phyloP scores from a whole-genome alignment of 2,888 invertebrate species.

The Acronicta psi region DNA sequence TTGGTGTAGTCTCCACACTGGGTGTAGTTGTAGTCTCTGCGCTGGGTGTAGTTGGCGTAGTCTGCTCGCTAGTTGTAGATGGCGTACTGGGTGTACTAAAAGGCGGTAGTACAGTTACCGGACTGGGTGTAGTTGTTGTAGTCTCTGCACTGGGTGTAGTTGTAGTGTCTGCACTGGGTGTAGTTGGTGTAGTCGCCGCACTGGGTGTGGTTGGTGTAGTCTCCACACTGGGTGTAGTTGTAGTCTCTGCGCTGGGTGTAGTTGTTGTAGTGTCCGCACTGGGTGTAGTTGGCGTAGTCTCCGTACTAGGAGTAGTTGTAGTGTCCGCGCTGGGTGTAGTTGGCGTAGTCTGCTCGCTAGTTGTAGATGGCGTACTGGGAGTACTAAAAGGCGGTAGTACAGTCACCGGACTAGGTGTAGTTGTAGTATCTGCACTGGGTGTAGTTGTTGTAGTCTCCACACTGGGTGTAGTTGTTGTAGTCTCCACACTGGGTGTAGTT shows the following conservation, averaged over 20 bases:
- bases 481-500: not conserved
- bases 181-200: not conserved
- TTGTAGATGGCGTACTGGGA: not conserved
- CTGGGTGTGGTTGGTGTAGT: not conserved
- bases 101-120: too few species aligned
- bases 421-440: not conserved
- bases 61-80: not conserved
- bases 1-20: not conserved
- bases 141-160: not conserved
- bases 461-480: not conserved
- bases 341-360: not conserved
- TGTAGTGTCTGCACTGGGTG: not conserved
- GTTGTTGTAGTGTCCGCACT: not conserved
- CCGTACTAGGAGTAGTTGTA: not conserved
- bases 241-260: not conserved
- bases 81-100: not conserved
- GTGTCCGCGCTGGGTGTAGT: not conserved
- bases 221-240: not conserved
- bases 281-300: not conserved
- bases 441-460: not conserved
- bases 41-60: not conserved
- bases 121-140: not conserved
- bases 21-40: not conserved
- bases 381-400: too few species aligned
- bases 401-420: not conserved